These are phyloP conservation scores for Galeopterus variegatus DNA, from an alignment of 2,113 vertebrate species.

Conservation along the genomic window DNA sequence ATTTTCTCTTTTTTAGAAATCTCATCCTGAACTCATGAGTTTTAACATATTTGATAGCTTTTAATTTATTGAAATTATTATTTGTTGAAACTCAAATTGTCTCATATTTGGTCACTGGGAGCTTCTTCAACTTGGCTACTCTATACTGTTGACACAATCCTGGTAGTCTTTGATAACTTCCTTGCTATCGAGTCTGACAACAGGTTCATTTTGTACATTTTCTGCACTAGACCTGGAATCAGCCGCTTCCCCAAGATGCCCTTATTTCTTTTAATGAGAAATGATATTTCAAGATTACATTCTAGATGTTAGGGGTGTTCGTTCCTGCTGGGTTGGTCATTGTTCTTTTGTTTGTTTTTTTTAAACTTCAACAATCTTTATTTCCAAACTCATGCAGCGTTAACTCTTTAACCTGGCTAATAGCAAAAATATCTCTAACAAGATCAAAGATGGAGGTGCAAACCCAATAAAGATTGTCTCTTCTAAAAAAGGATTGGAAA, in stretches of 20 bases:
- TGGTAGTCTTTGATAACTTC: background rate
- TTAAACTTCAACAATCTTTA: slow-evolving; percentile 66
- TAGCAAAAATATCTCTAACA: background rate
- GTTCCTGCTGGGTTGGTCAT: background rate
- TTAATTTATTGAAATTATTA: slow-evolving; percentile 10
- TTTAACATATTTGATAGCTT: background rate
- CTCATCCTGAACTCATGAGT: background rate
- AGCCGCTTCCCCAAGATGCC: background rate
- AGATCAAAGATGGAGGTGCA: background rate
- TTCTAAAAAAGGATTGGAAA: background rate
- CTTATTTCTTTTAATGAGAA: slow-evolving; percentile 1
- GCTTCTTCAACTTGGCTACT: background rate
- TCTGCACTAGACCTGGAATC: background rate
- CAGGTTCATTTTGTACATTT: background rate
- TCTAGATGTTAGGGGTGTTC: background rate
- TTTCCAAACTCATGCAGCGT: background rate
- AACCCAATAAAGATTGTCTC: background rate
- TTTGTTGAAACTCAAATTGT: slow-evolving; percentile 8
- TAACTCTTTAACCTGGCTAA: background rate
- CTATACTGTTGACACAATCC: background rate
- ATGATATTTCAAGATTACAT: background rate
- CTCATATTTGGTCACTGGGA: background rate
- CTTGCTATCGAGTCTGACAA: background rate
- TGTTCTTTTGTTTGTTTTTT: background rate
- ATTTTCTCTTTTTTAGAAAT: slow-evolving; percentile 9